A percentile compares a stretch with the other conserved stretches of the same genome.
These are phyloP conservation scores for Avahi laniger DNA, from an alignment of 2,797 vertebrate genomes.

Conservation along the genomic window DNA sequence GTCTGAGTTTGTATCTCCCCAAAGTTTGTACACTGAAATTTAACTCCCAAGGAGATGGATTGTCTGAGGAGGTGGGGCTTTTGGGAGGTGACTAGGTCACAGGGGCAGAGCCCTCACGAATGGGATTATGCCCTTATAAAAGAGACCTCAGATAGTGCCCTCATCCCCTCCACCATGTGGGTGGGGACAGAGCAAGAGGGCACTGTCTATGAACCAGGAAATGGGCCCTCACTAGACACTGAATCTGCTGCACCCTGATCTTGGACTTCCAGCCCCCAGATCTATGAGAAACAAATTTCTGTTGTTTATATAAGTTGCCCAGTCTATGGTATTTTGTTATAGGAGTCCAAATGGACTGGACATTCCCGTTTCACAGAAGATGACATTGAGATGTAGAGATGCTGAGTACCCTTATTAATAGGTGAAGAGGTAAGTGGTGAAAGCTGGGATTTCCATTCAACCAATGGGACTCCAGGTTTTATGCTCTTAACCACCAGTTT, in stretches of 20 bases:
- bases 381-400: background rate
- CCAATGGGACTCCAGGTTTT: background rate
- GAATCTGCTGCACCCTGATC: background rate
- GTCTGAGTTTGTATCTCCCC: background rate
- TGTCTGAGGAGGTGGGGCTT: background rate
- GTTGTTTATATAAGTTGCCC: background rate
- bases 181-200: no score
- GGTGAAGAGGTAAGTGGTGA: background rate
- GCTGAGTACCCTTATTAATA: background rate
- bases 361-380: background rate
- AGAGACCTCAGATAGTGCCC: background rate
- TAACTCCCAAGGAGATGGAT: background rate
- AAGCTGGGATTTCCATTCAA: background rate
- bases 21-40: background rate
- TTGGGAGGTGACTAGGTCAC: background rate
- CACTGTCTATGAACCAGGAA: background rate
- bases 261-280: background rate
- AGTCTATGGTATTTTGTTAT: no score
- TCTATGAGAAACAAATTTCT: background rate
- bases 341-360: background rate
- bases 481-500: background rate
- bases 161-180: rapidly evolving
- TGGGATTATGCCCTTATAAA: background rate
- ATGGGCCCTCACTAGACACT: background rate
- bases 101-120: background rate